A percentile compares a stretch with the other conserved stretches of the same genome.
Conservation (phyloP, 2,888 invertebrate species). For the Chrysodeixis includens region DNA sequence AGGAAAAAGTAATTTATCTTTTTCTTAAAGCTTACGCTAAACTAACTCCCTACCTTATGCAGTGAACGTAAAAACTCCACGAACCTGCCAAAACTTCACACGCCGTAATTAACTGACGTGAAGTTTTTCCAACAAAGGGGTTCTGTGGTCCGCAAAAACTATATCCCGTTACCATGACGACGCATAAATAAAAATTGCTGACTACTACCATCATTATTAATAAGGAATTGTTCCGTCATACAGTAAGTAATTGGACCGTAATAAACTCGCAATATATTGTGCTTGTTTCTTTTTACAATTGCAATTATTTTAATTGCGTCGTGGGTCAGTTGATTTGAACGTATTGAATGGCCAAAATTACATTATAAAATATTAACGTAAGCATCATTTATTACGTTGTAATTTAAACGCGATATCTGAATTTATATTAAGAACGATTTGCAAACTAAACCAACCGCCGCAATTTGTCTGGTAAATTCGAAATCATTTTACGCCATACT, state of each 20-base stretch:
- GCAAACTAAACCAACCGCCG: slow-evolving; percentile 20
- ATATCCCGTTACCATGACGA: slow-evolving; percentile 73
- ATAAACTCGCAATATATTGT: slow-evolving; percentile 43
- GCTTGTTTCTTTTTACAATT: slow-evolving; percentile 45
- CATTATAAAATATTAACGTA: neutral
- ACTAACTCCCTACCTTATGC: slow-evolving; percentile 40
- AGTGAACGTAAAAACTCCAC: slow-evolving; percentile 64
- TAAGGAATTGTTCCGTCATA: slow-evolving; percentile 54
- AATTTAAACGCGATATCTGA: slow-evolving; percentile 18
- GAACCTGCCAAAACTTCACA: slow-evolving; percentile 71
- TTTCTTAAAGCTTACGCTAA: slow-evolving; percentile 46
- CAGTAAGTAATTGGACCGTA: slow-evolving; percentile 44
- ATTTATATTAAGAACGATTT: slow-evolving; percentile 26
- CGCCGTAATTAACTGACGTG: slow-evolving; percentile 77
- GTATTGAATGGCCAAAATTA: neutral
- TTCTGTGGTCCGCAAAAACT: slow-evolving; percentile 70
- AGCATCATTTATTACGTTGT: slow-evolving; percentile 29
- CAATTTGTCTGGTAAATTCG: slow-evolving; percentile 34
- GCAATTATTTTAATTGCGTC: slow-evolving; percentile 53
- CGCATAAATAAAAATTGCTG: slow-evolving; percentile 61
- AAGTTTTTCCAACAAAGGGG: slow-evolving; percentile 77
- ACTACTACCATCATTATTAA: slow-evolving; percentile 49
- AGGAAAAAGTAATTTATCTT: slow-evolving; percentile 46
- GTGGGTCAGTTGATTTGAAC: slow-evolving; percentile 31
- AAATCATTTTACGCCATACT: slow-evolving; percentile 36